These are phyloP conservation scores for Pterostichus niger DNA, from an alignment of 2,888 invertebrate genomes.

Conservation along the genomic window DNA sequence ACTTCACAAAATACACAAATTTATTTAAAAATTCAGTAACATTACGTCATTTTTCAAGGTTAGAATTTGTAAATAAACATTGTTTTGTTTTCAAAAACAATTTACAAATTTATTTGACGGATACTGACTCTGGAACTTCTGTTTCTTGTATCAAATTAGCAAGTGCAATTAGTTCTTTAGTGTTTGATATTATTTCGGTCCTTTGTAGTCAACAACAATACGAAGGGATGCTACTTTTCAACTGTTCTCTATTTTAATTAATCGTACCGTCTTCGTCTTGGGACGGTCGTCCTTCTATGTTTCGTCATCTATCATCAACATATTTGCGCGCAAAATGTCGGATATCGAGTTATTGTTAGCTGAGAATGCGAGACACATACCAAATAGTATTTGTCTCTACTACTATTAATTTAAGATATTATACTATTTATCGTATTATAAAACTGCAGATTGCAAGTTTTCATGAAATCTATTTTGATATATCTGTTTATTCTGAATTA, in stretches of 20 bases:
- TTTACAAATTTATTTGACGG: neutral
- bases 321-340: neutral
- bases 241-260: constrained; percentile 41
- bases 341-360: neutral
- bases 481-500: too few species aligned
- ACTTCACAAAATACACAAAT: too few species aligned
- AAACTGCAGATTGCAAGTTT: too few species aligned
- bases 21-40: too few species aligned
- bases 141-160: neutral
- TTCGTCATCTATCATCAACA: neutral
- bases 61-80: too few species aligned
- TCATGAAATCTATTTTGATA: too few species aligned
- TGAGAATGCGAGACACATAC: neutral
- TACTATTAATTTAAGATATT: too few species aligned
- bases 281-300: neutral
- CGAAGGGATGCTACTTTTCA: constrained; percentile 19
- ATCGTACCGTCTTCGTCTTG: constrained; percentile 7
- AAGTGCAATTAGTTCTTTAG: neutral
- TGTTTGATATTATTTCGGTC: neutral
- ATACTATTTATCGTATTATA: too few species aligned
- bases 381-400: too few species aligned
- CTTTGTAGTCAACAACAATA: constrained; percentile 16
- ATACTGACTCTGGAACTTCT: neutral
- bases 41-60: too few species aligned
- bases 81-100: too few species aligned